A percentile compares a stretch with the other conserved stretches of the same genome.
Conservation (phyloP, 2,113 vertebrate genomes). For the Eretmochelys imbricata region DNA sequence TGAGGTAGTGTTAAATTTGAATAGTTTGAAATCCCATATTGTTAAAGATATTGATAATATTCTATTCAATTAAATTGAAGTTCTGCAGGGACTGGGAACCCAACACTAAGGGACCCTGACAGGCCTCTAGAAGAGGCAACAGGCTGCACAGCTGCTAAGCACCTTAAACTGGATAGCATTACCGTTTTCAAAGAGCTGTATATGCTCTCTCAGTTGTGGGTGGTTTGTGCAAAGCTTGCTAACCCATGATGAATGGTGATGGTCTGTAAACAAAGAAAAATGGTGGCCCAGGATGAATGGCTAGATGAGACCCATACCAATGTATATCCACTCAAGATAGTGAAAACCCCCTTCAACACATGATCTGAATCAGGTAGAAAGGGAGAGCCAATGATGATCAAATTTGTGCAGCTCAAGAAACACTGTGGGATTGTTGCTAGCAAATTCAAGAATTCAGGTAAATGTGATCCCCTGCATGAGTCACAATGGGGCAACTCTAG, state of each 20-base stretch:
- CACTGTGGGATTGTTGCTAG: neutral
- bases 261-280: neutral
- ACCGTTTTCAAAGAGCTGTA: neutral
- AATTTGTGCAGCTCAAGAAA: neutral
- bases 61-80: conserved; percentile 11
- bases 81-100: neutral
- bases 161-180: neutral
- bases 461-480: neutral
- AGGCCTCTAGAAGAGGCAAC: neutral
- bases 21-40: accelerated
- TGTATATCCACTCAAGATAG: neutral
- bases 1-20: neutral
- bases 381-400: neutral
- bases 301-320: neutral
- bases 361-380: neutral
- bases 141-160: neutral
- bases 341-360: neutral
- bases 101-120: neutral
- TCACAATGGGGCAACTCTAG: neutral
- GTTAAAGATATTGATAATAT: neutral
- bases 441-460: neutral
- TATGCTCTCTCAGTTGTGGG: neutral
- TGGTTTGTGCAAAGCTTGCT: neutral
- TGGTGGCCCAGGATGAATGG: neutral
- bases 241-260: neutral